Base-by-base conservation (phyloP, 2,797 vertebrate species). In the Loriculus beryllinus region DNA sequence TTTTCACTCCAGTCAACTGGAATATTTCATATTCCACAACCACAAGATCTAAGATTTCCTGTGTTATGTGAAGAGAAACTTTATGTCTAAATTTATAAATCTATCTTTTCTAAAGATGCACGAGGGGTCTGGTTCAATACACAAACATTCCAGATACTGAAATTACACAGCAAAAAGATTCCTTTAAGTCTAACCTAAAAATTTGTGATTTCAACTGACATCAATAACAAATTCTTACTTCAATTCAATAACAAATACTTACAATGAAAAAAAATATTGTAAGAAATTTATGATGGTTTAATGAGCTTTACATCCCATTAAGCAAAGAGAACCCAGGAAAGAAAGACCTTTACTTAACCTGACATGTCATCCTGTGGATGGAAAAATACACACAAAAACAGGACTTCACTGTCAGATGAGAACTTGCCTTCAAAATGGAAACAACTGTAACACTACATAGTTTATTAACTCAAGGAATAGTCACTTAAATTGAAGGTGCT, bases 341-440 rank as follows among this genome's bases (percentile, higher is more conserved):
- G 68, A 93, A 79, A 21, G 70, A 47, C 31, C 13, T 91, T 13
- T 63, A 82, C 45, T 89, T 90, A 85, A 85, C 42, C 33, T 89
- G 79, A 87, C 75, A 62, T 39, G 59, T 74, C 64, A 82, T 14
- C 47, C 64, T 68, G 20, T 51, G 37, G 56, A 74, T 87, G 57
- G 86, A 91, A 95, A 94, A 96, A 87, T 45, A 85, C 69, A 91
- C 62, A 74, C 6, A 80, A 91, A 84, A 70, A 14, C 4, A 12
- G 40, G 47, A 84, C 51, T 82, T 76, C 19, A 33, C 6, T 63
- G 42, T 82, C 43, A 77, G 37, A 33, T 64, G 52, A 91, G 33
- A 85, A 57, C 64, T 88, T 67, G 23, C 47, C 67, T 84, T 82
- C 68, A 70, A 77, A 92, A 77, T 33, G 3, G 91, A 89, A 94